Evolutionary conservation across 2,888 invertebrate species (phyloP).

Genomic region (Protula sp.): DNA sequence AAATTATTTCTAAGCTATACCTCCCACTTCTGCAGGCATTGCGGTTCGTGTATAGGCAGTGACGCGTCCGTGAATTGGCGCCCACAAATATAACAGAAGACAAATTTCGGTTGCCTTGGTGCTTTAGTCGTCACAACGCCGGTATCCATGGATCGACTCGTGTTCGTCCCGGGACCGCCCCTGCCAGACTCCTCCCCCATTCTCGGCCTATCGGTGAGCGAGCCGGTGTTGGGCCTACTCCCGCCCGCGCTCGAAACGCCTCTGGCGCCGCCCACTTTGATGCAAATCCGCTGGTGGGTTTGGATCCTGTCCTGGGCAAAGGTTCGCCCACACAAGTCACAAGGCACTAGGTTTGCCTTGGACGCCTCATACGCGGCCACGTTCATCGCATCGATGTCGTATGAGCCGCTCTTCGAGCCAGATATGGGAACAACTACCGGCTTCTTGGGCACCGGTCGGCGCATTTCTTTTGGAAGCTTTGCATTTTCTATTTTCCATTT

Average conservation of each 20-base stretch:
- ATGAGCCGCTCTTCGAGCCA: not conserved
- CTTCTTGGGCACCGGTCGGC: constrained; percentile 59
- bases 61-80: constrained; percentile 62
- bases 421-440: constrained; percentile 49
- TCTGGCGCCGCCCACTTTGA: constrained; percentile 1
- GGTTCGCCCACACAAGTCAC: constrained; percentile 16
- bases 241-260: not conserved
- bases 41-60: constrained; percentile 63
- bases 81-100: constrained; percentile 63
- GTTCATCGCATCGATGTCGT: constrained; percentile 32
- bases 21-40: constrained; percentile 63
- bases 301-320: constrained; percentile 17
- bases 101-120: not conserved
- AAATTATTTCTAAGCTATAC: too few relatives aligned
- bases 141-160: too few relatives aligned
- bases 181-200: not conserved
- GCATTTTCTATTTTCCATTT: constrained; percentile 62
- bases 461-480: constrained; percentile 57
- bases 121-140: not conserved
- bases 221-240: not conserved
- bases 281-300: constrained; percentile 17
- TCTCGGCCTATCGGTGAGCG: not conserved
- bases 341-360: constrained; percentile 16
- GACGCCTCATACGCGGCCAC: constrained; percentile 27
- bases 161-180: not conserved